Evolutionary conservation across 2,797 vertebrate species (phyloP).

Genomic region (Cygnus olor): DNA sequence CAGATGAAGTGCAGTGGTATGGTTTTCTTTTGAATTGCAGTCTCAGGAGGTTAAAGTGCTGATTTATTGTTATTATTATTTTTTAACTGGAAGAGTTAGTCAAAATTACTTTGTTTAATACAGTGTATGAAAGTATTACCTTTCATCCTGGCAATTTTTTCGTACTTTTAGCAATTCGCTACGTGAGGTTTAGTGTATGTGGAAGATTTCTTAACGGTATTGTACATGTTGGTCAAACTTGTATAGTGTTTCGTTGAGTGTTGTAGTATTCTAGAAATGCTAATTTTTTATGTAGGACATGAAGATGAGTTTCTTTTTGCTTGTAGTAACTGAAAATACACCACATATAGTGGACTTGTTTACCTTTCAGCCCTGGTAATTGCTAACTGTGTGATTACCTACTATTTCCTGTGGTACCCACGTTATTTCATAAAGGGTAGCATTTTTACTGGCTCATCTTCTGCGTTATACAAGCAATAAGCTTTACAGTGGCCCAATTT

Average conservation of each 20-base stretch:
- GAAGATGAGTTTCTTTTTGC: not conserved
- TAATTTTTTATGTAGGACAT: not conserved
- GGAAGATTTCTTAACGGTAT: not conserved
- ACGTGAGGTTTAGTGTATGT: accelerated
- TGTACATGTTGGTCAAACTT: not conserved
- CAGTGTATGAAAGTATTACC: not conserved
- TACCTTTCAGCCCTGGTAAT: not conserved
- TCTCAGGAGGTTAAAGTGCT: not conserved
- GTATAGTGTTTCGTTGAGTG: not conserved
- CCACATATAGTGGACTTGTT: not conserved
- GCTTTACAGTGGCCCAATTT: not conserved
- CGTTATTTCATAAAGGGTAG: not conserved
- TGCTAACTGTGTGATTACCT: not conserved
- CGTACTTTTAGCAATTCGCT: not conserved
- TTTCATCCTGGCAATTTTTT: not conserved
- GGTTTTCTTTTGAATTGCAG: not conserved
- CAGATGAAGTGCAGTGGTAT: not conserved
- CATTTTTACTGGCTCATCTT: not conserved
- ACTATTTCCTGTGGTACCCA: not conserved
- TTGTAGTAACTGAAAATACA: not conserved
- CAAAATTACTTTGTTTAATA: not conserved
- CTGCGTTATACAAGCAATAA: not conserved
- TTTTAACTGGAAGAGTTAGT: not conserved
- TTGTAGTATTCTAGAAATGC: not conserved
- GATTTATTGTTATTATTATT: not conserved